A percentile compares a stretch with the other conserved stretches of the same genome.
These are phyloP conservation scores for Chaetophractus vellerosus DNA, from an alignment of 2,797 vertebrate genomes.

Conservation along the genomic window DNA sequence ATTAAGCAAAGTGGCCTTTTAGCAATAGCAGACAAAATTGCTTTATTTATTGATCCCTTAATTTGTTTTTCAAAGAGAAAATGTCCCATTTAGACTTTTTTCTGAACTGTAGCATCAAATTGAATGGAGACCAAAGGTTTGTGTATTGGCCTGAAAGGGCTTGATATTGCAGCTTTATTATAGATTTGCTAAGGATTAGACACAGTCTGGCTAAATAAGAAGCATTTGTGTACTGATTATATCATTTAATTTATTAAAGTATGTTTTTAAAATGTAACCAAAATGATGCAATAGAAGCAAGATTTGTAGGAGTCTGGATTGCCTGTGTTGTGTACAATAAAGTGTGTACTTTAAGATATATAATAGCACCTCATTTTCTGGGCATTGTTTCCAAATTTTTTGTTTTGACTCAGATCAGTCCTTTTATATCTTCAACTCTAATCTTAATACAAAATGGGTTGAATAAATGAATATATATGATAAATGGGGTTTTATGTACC, in stretches of 20 bases:
- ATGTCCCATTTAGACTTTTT: neutral
- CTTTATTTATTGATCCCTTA: slow-evolving; percentile 11
- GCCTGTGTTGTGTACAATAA: slow-evolving; percentile 68
- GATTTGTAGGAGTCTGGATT: slow-evolving; percentile 56
- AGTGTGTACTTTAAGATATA: slow-evolving; percentile 55
- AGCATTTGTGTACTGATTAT: slow-evolving; percentile 44
- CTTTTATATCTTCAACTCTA: slow-evolving; percentile 65
- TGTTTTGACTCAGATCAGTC: slow-evolving; percentile 42
- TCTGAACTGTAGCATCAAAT: neutral
- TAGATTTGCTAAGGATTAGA: slow-evolving; percentile 1
- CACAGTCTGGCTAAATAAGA: slow-evolving; percentile 13
- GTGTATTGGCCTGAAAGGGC: neutral
- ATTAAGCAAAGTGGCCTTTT: slow-evolving; percentile 54
- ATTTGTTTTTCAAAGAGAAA: slow-evolving; percentile 56
- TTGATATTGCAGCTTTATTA: neutral
- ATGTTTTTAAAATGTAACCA: slow-evolving; percentile 67
- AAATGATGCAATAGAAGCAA: slow-evolving; percentile 68
- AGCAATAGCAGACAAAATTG: neutral
- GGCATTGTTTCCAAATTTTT: slow-evolving; percentile 73
- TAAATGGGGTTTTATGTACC: slow-evolving; percentile 46
- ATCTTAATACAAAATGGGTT: slow-evolving; percentile 3
- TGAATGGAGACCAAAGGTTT: neutral
- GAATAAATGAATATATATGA: neutral
- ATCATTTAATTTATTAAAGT: slow-evolving; percentile 55
- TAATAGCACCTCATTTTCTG: slow-evolving; percentile 72